A percentile compares a stretch with the other conserved stretches of the same genome.
phyloP scores from a whole-genome alignment of 2,888 invertebrate species.

The Scaptomyza parva region DNA sequence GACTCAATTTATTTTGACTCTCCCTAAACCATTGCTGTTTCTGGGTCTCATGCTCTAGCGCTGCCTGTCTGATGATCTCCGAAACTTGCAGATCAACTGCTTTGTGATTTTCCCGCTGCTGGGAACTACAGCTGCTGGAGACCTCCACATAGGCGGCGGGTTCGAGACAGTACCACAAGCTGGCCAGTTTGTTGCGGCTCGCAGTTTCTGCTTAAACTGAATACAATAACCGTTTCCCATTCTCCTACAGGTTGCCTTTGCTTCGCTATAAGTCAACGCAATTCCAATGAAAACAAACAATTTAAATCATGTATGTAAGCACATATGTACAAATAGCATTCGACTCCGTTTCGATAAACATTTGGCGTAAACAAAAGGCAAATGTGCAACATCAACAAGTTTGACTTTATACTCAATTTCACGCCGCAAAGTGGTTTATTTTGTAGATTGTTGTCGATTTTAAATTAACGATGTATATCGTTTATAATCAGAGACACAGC shows the following conservation, averaged over 20 bases:
- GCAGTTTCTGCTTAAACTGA: constrained; percentile 38
- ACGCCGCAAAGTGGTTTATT: constrained; percentile 23
- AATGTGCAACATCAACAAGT: constrained; percentile 55
- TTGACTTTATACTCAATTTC: constrained; percentile 12
- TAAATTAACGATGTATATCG: constrained; percentile 45
- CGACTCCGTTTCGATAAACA: constrained; percentile 14
- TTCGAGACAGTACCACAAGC: constrained; percentile 36
- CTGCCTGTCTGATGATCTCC: constrained; percentile 59
- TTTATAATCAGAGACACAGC: constrained; percentile 28
- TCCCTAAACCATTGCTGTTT: constrained; percentile 35
- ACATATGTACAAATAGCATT: constrained; percentile 1
- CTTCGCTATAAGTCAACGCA: constrained; percentile 11
- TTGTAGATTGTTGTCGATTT: constrained; percentile 47
- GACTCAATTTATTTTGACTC: background rate
- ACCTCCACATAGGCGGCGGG: constrained; percentile 63
- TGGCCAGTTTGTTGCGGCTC: constrained; percentile 38
- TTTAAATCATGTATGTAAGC: constrained; percentile 1
- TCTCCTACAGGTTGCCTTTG: constrained; percentile 8
- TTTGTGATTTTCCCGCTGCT: constrained; percentile 4
- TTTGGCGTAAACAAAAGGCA: constrained; percentile 30
- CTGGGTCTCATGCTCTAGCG: constrained; percentile 47
- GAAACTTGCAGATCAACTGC: constrained; percentile 21
- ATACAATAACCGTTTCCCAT: background rate
- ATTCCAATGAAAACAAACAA: constrained; percentile 41
- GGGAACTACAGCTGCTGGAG: constrained; percentile 7